Conservation (phyloP, 2,888 invertebrate genomes). For the Himalopsyche japonica region DNA sequence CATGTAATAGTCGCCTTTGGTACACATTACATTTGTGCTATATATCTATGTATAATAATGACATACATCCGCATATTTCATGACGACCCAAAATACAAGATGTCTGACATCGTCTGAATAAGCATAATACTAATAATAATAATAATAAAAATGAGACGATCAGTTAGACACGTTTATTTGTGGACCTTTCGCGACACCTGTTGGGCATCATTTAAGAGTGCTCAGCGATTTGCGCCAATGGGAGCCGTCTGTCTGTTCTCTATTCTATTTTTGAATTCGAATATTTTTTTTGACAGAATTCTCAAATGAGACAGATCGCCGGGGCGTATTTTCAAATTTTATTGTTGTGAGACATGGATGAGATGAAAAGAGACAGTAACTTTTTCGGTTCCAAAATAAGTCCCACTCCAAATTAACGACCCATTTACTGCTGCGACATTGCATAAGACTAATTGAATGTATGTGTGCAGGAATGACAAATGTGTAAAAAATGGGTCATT, state of each 20-base stretch:
- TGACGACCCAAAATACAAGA: neutral
- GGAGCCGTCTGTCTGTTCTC: slow-evolving; percentile 14
- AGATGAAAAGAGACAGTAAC: neutral
- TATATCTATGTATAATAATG: neutral
- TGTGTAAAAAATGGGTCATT: neutral
- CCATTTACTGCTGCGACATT: neutral
- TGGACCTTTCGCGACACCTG: slow-evolving; percentile 33
- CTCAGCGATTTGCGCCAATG: slow-evolving; percentile 20
- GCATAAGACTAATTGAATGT: neutral
- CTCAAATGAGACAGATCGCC: slow-evolving; percentile 14
- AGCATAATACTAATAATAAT: slow-evolving; percentile 18
- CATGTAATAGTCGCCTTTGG: too few species aligned
- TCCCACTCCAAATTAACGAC: neutral
- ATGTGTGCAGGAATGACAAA: neutral
- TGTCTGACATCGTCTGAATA: slow-evolving; percentile 8
- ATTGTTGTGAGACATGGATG: neutral
- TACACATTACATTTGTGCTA: neutral
- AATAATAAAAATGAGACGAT: slow-evolving; percentile 6
- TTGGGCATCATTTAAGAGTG: slow-evolving; percentile 35
- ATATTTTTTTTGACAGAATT: slow-evolving; percentile 31
- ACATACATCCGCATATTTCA: slow-evolving; percentile 17
- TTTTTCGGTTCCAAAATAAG: neutral
- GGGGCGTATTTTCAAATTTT: neutral
- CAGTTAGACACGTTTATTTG: slow-evolving; percentile 26
- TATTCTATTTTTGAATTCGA: slow-evolving; percentile 25